Evolutionary conservation across 1,140 invertebrate genomes (phyloP), one percentile per base, ranked within the genome.

Genomic region (Berghia stephanieae): DNA sequence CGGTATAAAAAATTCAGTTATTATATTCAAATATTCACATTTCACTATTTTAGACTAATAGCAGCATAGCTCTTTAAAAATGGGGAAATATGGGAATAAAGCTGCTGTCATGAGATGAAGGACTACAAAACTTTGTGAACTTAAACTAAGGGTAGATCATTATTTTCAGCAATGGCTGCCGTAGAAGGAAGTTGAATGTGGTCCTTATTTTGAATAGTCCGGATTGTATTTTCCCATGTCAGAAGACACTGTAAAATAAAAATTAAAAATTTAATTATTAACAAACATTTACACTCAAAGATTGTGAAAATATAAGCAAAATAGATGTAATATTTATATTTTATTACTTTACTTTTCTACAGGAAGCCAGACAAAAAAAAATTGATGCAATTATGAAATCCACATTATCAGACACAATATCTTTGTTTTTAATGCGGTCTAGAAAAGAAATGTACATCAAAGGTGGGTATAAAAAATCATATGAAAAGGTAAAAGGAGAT

Each of bases 191-290:
- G 63, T 36, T 76, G 74, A 52, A 76, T 76, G 34, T 76, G 74
- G 5, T 80, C 79, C 43, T 66, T 79, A 52, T 75, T 75, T 57
- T 89, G 87, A 38, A 90, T 89, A 43, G 80, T 78, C 36, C 87
- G 82, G 55, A 92, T 88, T 24, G 91, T 89, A 79, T 91, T 89
- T 82, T 93, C 92, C 92, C 92, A 93, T 10, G 92, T 90, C 70
- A 89, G 88, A 80, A 93, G 91, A 83, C 90, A 92, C 82, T 90
- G 80, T 21, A 87, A 87, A 52, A 43, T 31, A 49, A 76, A 66
- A 5, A 78, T 40, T 10, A 68, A 63, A 57, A 49, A 44, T 10
- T n/a, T n/a, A n/a, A n/a, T n/a, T n/a, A n/a, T n/a, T n/a, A n/a
- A n/a, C n/a, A n/a, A n/a, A n/a, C n/a, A n/a, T n/a, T n/a, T n/a